Evolutionary conservation across 1,140 invertebrate genomes (phyloP).

Genomic region (Zelostemma sp.): DNA sequence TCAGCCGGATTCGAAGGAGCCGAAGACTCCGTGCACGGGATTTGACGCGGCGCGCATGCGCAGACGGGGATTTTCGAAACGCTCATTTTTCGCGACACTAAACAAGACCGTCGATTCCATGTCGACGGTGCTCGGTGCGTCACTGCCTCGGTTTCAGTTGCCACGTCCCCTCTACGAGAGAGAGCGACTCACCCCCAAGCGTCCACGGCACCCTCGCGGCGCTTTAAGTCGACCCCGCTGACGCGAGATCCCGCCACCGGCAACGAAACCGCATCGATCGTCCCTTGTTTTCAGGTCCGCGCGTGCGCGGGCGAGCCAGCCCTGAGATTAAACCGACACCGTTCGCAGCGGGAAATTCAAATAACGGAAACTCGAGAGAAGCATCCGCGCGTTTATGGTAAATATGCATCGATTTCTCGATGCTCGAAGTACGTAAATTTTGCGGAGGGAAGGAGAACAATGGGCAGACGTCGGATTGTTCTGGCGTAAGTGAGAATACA

Average conservation of each 20-base stretch:
- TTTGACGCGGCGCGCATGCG: background rate
- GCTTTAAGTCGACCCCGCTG: conserved; percentile 50
- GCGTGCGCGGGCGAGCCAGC: conserved; percentile 1
- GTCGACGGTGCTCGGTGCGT: too few species aligned
- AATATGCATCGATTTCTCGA: background rate
- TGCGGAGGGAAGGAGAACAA: background rate
- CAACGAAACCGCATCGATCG: conserved; percentile 58
- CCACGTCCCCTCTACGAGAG: background rate
- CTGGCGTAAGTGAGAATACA: background rate
- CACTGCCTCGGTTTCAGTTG: background rate
- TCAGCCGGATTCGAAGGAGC: conserved; percentile 13
- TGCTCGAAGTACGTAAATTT: background rate
- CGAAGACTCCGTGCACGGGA: background rate
- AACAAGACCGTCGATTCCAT: too few species aligned
- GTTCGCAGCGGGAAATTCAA: background rate
- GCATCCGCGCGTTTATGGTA: background rate
- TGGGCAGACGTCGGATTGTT: conserved; percentile 1
- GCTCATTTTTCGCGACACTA: too few species aligned
- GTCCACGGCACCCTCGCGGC: conserved; percentile 25
- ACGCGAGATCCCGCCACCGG: conserved; percentile 62
- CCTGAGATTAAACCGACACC: background rate
- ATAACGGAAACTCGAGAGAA: background rate
- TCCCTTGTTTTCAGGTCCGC: conserved; percentile 54
- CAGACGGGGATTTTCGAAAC: background rate
- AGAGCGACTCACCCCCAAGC: conserved; percentile 1